These are phyloP conservation scores for Elaphurus davidianus DNA, from an alignment of 2,113 vertebrate species.

Conservation along the genomic window DNA sequence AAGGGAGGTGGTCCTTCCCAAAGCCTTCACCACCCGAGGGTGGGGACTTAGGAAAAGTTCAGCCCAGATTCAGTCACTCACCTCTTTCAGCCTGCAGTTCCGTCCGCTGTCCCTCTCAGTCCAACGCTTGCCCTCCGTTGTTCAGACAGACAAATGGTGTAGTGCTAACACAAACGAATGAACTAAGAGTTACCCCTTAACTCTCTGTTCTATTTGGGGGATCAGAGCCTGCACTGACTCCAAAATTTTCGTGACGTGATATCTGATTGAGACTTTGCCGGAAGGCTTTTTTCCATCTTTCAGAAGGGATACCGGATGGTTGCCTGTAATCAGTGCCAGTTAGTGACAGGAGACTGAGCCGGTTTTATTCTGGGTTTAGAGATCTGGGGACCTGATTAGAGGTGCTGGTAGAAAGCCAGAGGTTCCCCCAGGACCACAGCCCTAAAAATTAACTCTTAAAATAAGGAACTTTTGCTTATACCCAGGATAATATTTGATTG, in stretches of 20 bases:
- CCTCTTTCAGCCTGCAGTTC: not conserved
- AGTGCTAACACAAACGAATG: not conserved
- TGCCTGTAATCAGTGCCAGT: not conserved
- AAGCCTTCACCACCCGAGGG: not conserved
- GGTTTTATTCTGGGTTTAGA: constrained; percentile 24
- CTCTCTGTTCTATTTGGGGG: too few relatives aligned
- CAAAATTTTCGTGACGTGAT: not conserved
- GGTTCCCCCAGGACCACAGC: not conserved
- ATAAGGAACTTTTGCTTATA: not conserved
- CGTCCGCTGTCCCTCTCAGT: rapidly evolving
- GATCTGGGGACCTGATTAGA: constrained; percentile 48
- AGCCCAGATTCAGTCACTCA: not conserved
- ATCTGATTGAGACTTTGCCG: not conserved
- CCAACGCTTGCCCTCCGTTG: not conserved
- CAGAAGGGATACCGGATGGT: not conserved
- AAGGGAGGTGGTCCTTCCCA: not conserved
- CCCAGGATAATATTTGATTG: not conserved
- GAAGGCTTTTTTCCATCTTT: not conserved
- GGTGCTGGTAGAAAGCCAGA: not conserved
- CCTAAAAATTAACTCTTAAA: not conserved
- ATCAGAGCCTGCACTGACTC: not conserved
- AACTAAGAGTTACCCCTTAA: too few relatives aligned
- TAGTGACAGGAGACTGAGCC: not conserved
- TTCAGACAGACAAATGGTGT: not conserved
- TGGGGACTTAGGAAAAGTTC: not conserved